Conservation (phyloP, 2,797 vertebrate genomes). For the Syndactyla subalaris region DNA sequence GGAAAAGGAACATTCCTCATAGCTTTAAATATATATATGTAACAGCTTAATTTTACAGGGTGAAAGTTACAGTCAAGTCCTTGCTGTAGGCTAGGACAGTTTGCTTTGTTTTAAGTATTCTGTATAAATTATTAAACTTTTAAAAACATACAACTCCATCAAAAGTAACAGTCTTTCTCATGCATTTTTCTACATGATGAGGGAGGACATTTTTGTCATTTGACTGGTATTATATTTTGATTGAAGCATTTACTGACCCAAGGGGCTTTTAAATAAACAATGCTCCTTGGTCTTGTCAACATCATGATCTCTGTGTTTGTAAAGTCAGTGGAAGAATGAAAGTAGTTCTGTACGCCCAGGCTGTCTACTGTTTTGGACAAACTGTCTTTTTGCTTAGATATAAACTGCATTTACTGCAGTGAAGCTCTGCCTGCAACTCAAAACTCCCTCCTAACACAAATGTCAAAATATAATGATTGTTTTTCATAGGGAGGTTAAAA, state of each 20-base stretch:
- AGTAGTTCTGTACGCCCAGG: background rate
- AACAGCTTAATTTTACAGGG: constrained; percentile 31
- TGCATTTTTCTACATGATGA: background rate
- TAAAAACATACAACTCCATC: background rate
- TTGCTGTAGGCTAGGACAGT: constrained; percentile 35
- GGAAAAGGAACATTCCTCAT: background rate
- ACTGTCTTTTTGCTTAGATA: background rate
- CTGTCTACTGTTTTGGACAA: background rate
- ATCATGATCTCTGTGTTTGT: background rate
- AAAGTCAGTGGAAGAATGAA: background rate
- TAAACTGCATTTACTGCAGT: background rate
- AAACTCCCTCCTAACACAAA: background rate
- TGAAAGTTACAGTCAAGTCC: constrained; percentile 23
- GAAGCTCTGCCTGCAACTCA: background rate
- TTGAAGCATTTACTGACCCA: background rate
- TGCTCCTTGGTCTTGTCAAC: background rate
- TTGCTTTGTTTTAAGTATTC: constrained; percentile 4
- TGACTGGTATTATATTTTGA: background rate
- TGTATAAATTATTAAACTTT: constrained; percentile 46
- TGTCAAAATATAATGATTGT: background rate
- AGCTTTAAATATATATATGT: background rate
- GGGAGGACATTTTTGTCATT: background rate
- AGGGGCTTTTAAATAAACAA: background rate
- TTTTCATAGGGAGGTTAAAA: background rate
- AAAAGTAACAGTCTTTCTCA: background rate